Evolutionary conservation across 2,797 vertebrate genomes (phyloP), one percentile per base, ranked within the genome.

Genomic region (Sebastes alutus): DNA sequence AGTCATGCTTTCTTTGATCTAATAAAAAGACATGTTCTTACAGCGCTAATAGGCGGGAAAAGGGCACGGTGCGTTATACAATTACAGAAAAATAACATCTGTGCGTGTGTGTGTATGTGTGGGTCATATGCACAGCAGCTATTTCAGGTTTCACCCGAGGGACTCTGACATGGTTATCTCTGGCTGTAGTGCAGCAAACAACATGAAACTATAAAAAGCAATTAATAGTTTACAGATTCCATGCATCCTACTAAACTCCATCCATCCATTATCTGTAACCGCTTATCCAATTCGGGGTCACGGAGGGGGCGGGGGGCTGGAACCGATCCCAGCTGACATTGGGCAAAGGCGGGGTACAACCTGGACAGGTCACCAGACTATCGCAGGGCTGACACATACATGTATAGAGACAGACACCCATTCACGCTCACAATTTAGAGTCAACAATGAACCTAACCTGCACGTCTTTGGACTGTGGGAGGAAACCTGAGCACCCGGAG

Each of bases 141-240:
- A 88, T 88, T 81, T 87, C 27, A 65, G 75, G 76, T 73, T 42
- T 42, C 52, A 58, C 83, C 80, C 4, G 9, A 68, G 46, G 80
- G 84, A 74, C 12, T 77, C 2, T 76, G 72, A 63, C 56, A 73
- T 62, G 65, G 49, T 18, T 76, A 23, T 20, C 5, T 73, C 71
- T 64, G 25, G 38, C 52, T 58, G 55, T 54, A 32, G 13, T 27
- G 35, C 46, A 49, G 67, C 64, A 55, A 55, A 82, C 55, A 89
- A 80, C 55, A 78, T 42, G 20, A 66, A 54, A 72, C 25, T 29
- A 13, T 49, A 60, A 73, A 83, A 81, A 80, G 64, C n/a, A 22
- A 81, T 65, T 72, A 54, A 80, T 22, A 29, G 35, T 81, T 83
- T 63, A 85, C 76, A 72, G 68, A 74, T 72, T 80, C 54, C 58